phyloP scores from a whole-genome alignment of 2,888 invertebrate genomes.

The Rhamnusium bicolor region DNA sequence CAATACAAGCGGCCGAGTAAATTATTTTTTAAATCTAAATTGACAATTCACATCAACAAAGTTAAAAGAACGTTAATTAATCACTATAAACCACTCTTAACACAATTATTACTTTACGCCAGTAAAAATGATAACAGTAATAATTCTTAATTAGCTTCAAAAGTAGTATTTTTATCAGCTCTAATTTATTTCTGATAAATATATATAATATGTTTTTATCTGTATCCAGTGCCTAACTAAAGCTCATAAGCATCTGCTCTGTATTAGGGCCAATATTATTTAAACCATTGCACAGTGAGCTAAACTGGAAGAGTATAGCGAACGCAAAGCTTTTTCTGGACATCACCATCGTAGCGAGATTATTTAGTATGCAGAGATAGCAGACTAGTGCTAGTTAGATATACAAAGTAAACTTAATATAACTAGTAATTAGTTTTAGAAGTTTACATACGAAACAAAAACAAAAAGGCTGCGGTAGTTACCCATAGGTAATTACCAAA shows the following conservation, averaged over 20 bases:
- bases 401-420: constrained; percentile 7
- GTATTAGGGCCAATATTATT: not conserved
- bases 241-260: not conserved
- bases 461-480: not conserved
- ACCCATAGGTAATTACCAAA: not conserved
- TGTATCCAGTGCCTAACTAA: too few species aligned
- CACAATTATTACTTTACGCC: too few species aligned
- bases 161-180: too few species aligned
- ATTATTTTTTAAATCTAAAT: too few species aligned
- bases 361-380: not conserved
- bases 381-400: not conserved
- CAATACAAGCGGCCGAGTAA: too few species aligned
- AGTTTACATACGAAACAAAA: constrained; percentile 1
- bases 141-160: too few species aligned
- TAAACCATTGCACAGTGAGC: not conserved
- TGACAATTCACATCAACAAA: too few species aligned
- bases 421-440: constrained; percentile 16
- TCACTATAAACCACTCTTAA: too few species aligned
- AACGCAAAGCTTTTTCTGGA: not conserved
- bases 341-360: not conserved
- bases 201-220: too few species aligned
- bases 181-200: too few species aligned
- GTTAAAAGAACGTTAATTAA: too few species aligned
- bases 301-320: not conserved
- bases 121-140: too few species aligned